These are phyloP conservation scores for Alosa alosa DNA, from an alignment of 2,113 vertebrate genomes.

Conservation along the genomic window DNA sequence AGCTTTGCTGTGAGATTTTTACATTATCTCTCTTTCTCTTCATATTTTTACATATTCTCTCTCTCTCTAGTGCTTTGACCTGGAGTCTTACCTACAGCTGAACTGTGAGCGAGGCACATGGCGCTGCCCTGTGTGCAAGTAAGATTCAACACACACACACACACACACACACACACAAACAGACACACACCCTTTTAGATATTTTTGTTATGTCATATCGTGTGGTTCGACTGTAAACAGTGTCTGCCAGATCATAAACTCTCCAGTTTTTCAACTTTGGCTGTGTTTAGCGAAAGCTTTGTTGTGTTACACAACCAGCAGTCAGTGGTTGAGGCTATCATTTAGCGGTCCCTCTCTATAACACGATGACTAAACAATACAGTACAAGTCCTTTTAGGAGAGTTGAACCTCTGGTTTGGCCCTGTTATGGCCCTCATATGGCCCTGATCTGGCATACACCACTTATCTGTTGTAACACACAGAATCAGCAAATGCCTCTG, in stretches of 20 bases:
- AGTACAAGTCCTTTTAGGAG: too few species aligned
- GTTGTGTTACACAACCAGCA: too few species aligned
- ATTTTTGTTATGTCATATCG: neutral
- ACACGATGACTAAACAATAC: too few species aligned
- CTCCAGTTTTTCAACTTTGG: neutral
- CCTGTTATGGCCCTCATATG: too few species aligned
- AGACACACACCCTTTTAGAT: neutral
- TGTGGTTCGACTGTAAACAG: neutral
- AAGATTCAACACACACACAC: conserved; percentile 16
- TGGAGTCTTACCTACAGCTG: conserved; percentile 84
- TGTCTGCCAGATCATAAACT: neutral
- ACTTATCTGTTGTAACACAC: too few species aligned
- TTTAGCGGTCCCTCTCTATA: too few species aligned
- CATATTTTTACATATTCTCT: neutral
- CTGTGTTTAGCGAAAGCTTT: too few species aligned
- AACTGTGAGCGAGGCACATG: conserved; percentile 81
- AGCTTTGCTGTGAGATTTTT: too few species aligned
- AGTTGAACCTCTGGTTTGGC: too few species aligned
- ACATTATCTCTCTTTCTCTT: neutral
- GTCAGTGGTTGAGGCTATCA: too few species aligned
- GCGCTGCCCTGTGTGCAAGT: conserved; percentile 81
- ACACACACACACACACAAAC: conserved; percentile 9
- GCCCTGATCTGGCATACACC: too few species aligned
- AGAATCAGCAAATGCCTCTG: too few species aligned
- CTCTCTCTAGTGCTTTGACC: conserved; percentile 78